Evolutionary conservation across 2,113 vertebrate genomes (phyloP).

Genomic region (Microtus ochrogaster): DNA sequence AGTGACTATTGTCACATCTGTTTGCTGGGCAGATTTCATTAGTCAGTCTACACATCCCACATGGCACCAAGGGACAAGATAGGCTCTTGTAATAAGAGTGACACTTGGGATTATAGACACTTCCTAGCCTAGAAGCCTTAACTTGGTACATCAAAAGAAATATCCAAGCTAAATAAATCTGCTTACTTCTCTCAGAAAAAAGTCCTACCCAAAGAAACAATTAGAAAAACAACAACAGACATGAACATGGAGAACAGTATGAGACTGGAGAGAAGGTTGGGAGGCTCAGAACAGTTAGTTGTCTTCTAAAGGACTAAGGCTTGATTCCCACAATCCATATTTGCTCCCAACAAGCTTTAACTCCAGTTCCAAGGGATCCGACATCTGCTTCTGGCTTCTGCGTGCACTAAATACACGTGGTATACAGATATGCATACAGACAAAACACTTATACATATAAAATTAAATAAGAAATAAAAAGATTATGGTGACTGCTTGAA

Average conservation of each 20-base stretch:
- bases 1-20: conserved; percentile 5
- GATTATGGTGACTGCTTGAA: not conserved
- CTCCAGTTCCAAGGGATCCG: not conserved
- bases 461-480: not conserved
- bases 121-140: not conserved
- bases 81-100: conserved; percentile 22
- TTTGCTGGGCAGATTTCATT: conserved; percentile 23
- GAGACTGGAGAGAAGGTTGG: not conserved
- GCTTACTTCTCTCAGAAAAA: not conserved
- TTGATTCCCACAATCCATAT: not conserved
- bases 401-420: not conserved
- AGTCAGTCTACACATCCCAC: not conserved
- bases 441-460: not conserved
- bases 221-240: conserved; percentile 18
- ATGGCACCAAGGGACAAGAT: conserved; percentile 34
- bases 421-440: not conserved
- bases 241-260: not conserved
- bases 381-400: not conserved
- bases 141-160: conserved; percentile 39
- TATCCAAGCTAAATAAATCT: not conserved
- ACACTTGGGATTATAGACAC: not conserved
- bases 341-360: not conserved
- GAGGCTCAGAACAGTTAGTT: not conserved
- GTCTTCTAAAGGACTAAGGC: not conserved
- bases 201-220: not conserved